A percentile compares a stretch with the other conserved stretches of the same genome.
Conservation (phyloP, 2,113 vertebrate genomes). For the Thalassoma bifasciatum region DNA sequence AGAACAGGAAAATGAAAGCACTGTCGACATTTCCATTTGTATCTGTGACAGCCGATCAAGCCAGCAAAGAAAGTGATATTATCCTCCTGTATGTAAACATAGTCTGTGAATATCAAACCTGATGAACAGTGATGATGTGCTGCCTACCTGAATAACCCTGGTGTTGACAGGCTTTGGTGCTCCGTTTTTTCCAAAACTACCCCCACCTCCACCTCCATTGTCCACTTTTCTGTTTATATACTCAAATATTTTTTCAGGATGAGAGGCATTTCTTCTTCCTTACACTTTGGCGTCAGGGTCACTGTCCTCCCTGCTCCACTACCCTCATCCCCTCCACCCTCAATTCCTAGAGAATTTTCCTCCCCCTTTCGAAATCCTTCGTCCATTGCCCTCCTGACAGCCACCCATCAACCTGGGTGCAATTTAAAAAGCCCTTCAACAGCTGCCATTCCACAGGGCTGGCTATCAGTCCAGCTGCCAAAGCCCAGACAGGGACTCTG, state of each 20-base stretch:
- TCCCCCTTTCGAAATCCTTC: slow-evolving; percentile 44
- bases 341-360: slow-evolving; percentile 27
- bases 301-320: slow-evolving; percentile 36
- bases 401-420: slow-evolving; percentile 75
- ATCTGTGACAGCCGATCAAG: slow-evolving; percentile 42
- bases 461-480: slow-evolving; percentile 81
- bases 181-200: slow-evolving; percentile 41
- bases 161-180: slow-evolving; percentile 12
- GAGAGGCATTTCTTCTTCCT: slow-evolving; percentile 27
- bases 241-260: slow-evolving; percentile 9
- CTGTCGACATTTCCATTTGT: slow-evolving; percentile 52
- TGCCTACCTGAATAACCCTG: slow-evolving; percentile 42
- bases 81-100: slow-evolving; percentile 58
- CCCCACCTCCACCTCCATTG: neutral
- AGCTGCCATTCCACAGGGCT: slow-evolving; percentile 77
- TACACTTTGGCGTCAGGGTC: slow-evolving; percentile 53
- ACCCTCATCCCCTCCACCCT: neutral
- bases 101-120: slow-evolving; percentile 33
- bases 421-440: slow-evolving; percentile 83
- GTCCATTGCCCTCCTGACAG: slow-evolving; percentile 78
- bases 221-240: neutral
- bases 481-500: slow-evolving; percentile 71
- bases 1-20: slow-evolving; percentile 15
- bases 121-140: slow-evolving; percentile 41
- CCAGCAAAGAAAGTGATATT: slow-evolving; percentile 34